Conservation (phyloP, 2,113 vertebrate genomes). For the Boulengerochromis microlepis region DNA sequence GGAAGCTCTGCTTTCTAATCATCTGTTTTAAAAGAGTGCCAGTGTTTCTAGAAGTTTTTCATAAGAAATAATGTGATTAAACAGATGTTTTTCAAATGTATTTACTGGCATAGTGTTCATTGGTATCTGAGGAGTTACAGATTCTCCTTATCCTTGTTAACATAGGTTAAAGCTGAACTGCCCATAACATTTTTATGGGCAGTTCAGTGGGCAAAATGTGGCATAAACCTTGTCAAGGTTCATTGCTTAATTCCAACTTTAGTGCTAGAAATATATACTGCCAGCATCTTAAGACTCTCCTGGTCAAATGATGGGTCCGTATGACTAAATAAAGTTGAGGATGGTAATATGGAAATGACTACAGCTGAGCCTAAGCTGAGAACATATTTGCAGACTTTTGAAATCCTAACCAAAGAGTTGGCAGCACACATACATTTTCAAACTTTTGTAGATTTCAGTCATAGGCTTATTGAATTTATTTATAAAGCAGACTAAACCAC, state of each 20-base stretch:
- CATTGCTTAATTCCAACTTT: neutral
- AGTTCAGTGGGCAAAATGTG: neutral
- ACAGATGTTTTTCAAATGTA: neutral
- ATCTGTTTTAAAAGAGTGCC: neutral
- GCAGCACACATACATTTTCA: neutral
- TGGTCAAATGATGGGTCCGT: neutral
- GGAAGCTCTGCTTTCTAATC: neutral
- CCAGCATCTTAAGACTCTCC: neutral
- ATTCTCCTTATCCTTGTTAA: neutral
- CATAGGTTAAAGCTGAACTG: neutral
- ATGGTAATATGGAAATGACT: neutral
- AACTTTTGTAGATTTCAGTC: neutral
- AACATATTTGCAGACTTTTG: neutral
- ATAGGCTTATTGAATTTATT: neutral
- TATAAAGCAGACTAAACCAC: neutral
- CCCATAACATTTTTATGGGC: neutral
- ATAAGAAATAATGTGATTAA: neutral
- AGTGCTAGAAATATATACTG: neutral
- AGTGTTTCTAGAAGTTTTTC: neutral
- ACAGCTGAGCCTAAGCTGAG: neutral
- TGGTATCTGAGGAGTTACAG: neutral
- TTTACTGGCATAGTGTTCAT: neutral
- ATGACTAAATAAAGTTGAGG: neutral
- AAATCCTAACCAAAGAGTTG: neutral
- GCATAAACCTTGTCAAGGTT: neutral